Evolutionary conservation across 2,888 invertebrate species (phyloP), one percentile per base, ranked within the genome.

Genomic region (Macropis europaea): DNA sequence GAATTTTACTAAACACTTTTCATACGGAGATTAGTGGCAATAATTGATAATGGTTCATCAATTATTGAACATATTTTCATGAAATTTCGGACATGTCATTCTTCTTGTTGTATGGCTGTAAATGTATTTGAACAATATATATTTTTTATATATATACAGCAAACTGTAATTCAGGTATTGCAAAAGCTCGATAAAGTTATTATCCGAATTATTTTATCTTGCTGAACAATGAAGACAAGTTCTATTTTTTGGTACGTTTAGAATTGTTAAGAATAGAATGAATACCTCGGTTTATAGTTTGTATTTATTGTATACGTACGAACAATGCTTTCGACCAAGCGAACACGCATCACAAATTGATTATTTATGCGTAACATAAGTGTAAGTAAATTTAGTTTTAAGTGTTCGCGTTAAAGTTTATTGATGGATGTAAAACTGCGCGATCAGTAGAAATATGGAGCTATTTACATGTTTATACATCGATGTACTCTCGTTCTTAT

Each of bases 391-490:
- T 22, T n/a, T 56, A 66, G 24, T 28, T 42, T 43, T 68, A 66
- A 52, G 38, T n/a, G 36, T 50, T 69, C 30, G 30, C 50, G 45
- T 34, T 50, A 45, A 30, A 36, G 36, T 64, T 63, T 52, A 57
- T 57, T 69, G 26, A 48, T 42, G 4, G 60, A 54, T 68, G 69
- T 48, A 71, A 69, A 68, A 43, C 48, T 28, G 24, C 34, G 32
- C 36, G 66, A 30, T 54, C 26, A 26, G 48, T 47, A 30, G n/a
- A n/a, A n/a, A 28, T 48, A 48, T 28, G 36, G 45, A 71, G 36
- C 52, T 71, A 71, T 69, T 54, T 71, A 69, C 70, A 71, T 36
- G 60, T 69, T 71, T 69, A 69, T 71, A 71, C 70, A 69, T 42
- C 34, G 48, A 42, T 17, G 40, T 53, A 69, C 19, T 36, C n/a